Evolutionary conservation across 1,140 invertebrate genomes (phyloP).

Genomic region (Trissolcus basalis): DNA sequence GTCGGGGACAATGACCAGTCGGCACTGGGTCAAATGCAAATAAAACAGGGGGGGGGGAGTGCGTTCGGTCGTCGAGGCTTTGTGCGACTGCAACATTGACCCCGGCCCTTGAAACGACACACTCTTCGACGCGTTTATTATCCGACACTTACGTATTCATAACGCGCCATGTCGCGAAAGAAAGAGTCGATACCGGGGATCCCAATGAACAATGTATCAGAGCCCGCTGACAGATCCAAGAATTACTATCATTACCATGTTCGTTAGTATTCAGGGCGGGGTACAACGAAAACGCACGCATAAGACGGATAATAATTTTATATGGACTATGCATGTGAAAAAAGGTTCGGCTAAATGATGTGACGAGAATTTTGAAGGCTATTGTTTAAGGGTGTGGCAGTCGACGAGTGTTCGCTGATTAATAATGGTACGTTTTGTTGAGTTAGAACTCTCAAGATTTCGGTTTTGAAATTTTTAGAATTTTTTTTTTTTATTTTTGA

Average conservation of each 20-base stretch:
- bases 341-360: conserved; percentile 22
- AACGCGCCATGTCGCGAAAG: conserved; percentile 10
- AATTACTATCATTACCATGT: conserved; percentile 52
- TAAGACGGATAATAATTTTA: conserved; percentile 54
- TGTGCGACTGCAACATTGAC: conserved; percentile 44
- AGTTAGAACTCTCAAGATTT: too few relatives aligned
- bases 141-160: conserved; percentile 36
- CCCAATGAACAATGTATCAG: conserved; percentile 52
- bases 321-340: conserved; percentile 43
- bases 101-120: conserved; percentile 34
- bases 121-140: conserved; percentile 31
- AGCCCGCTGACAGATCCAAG: conserved; percentile 38
- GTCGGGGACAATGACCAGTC: conserved; percentile 41
- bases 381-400: conserved; percentile 26
- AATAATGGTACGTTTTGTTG: too few relatives aligned
- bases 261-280: conserved; percentile 53
- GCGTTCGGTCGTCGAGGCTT: conserved; percentile 25
- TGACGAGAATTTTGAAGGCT: conserved; percentile 49
- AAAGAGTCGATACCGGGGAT: conserved; percentile 5
- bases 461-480: too few relatives aligned
- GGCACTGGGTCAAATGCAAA: conserved; percentile 54
- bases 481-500: too few relatives aligned
- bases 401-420: too few relatives aligned
- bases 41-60: conserved; percentile 16
- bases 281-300: conserved; percentile 28